phyloP scores from a whole-genome alignment of 2,113 vertebrate genomes.

The Mungos mungo region DNA sequence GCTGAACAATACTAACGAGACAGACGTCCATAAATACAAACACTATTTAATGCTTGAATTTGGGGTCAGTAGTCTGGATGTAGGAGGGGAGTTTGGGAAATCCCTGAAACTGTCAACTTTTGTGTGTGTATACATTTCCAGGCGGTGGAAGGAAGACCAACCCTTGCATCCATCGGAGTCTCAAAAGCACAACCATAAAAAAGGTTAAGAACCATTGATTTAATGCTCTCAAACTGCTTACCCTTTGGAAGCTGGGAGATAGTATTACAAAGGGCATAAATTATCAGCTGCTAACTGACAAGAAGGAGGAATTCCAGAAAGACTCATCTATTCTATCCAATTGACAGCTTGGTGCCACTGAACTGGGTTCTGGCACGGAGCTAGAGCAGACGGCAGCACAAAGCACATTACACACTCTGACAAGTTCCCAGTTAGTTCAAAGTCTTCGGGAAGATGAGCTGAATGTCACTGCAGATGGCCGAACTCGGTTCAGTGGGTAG shows the following conservation, averaged over 20 bases:
- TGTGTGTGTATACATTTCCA: background rate
- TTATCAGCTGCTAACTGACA: background rate
- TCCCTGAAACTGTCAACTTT: background rate
- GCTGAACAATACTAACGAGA: background rate
- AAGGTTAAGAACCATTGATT: background rate
- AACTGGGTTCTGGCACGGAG: conserved; percentile 12
- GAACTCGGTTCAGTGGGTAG: conserved; percentile 41
- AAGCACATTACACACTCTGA: conserved; percentile 29
- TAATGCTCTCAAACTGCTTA: background rate
- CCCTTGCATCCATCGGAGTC: background rate
- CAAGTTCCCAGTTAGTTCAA: conserved; percentile 54
- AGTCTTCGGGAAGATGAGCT: conserved; percentile 55
- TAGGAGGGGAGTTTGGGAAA: background rate
- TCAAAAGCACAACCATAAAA: background rate
- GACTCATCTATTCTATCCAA: background rate
- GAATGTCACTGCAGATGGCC: conserved; percentile 48
- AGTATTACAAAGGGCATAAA: background rate
- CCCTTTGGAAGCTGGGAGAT: background rate
- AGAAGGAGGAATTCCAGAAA: background rate
- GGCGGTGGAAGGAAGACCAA: background rate
- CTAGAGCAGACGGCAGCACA: conserved; percentile 52
- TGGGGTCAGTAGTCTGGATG: background rate
- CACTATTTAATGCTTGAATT: background rate
- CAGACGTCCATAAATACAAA: background rate
- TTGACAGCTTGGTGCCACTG: background rate